phyloP scores from a whole-genome alignment of 2,888 invertebrate species.

The Dolomedes plantarius region DNA sequence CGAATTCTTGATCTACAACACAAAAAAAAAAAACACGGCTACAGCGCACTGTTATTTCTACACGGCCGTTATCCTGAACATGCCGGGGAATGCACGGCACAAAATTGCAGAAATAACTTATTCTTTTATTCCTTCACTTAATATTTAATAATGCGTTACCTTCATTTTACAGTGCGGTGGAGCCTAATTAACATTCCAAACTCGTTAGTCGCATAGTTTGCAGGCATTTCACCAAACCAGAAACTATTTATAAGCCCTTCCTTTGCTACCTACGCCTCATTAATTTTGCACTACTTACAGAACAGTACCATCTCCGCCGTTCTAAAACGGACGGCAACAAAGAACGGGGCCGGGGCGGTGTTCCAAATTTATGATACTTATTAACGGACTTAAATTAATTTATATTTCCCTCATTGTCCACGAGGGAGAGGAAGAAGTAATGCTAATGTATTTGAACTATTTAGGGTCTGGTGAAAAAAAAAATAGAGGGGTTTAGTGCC shows the following conservation, averaged over 20 bases:
- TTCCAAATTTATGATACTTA: slow-evolving; percentile 3
- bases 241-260: neutral
- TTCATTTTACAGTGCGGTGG: neutral
- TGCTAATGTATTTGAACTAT: neutral
- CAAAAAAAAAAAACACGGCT: too few species aligned
- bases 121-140: neutral
- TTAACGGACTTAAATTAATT: neutral
- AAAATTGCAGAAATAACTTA: neutral
- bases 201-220: neutral
- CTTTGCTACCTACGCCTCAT: neutral
- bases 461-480: too few species aligned
- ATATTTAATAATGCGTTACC: neutral
- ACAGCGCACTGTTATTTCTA: too few species aligned
- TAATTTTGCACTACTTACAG: neutral
- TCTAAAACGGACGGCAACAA: neutral
- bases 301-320: neutral
- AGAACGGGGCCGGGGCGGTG: neutral
- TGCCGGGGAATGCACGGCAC: too few species aligned
- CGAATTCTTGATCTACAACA: too few species aligned
- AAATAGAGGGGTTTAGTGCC: too few species aligned
- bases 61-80: too few species aligned
- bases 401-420: neutral
- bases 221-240: neutral
- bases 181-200: neutral
- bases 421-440: neutral